Percentiles rank a stretch among this genome's conserved stretches.
Conservation (phyloP, 2,797 vertebrate genomes). For the Ispidina lecontei region DNA sequence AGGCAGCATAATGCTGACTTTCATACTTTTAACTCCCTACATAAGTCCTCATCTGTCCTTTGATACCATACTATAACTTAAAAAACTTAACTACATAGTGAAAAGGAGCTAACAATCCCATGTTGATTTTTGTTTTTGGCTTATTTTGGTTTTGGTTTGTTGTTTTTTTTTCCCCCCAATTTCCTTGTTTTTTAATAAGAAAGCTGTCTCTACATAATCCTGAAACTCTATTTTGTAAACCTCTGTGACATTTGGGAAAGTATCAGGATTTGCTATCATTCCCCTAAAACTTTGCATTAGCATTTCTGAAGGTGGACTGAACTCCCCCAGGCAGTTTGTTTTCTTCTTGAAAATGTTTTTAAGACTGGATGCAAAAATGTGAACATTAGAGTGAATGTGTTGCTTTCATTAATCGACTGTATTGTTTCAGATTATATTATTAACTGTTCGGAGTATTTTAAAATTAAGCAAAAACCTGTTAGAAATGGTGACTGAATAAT, state of each 20-base stretch:
- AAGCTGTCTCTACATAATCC: background rate
- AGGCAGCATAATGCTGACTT: background rate
- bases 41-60: background rate
- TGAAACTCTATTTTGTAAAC: background rate
- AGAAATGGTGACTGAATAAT: background rate
- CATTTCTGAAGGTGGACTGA: background rate
- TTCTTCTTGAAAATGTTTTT: background rate
- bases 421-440: background rate
- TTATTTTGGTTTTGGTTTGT: too few relatives aligned
- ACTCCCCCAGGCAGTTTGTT: background rate
- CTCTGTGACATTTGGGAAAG: background rate
- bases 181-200: background rate
- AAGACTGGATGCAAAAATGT: background rate
- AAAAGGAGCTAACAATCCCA: background rate
- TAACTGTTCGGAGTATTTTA: background rate
- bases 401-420: background rate
- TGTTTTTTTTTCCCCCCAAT: background rate
- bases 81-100: fast-evolving
- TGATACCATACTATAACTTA: background rate
- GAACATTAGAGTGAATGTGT: fast-evolving
- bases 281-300: background rate
- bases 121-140: too few relatives aligned
- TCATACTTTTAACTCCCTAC: background rate
- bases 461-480: background rate
- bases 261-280: background rate